Base-by-base conservation (phyloP, 2,797 vertebrate genomes). In the Leucoraja ocellata region DNA sequence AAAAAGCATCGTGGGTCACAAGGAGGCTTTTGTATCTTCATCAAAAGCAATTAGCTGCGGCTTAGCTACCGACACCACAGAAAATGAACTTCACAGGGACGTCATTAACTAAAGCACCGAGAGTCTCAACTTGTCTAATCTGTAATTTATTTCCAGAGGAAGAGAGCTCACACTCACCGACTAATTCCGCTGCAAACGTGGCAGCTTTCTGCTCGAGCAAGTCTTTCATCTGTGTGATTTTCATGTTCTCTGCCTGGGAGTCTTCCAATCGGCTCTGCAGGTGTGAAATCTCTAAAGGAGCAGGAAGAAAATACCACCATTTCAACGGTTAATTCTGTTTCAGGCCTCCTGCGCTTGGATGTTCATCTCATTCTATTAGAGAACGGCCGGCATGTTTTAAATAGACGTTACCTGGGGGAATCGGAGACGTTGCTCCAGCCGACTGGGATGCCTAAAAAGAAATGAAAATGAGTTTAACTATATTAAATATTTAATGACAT, bases 141-240 rank as follows among this genome's bases (percentile, higher is more conserved):
- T n/a, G 46, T 76, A 21, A 13, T 54, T 74, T 25, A 25, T 23
- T 25, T 92, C 54, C 32, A 65, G 77, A 13, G 14, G 11, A 13
- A 71, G 18, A 16, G 63, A 58, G 11, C 14, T 14, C n/a, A 93
- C 88, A 97, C 97, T 97, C 95, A 99, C 99, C 99, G 95, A 98
- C 99, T 95, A 99, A 97, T 97, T 99, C 99, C 86, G 98, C 99
- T 91, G 98, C 97, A 96, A 99, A 97, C 94, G 98, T 98, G 68
- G 98, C 98, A 6, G 99, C 99, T 96, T 99, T 99, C 96, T 99
- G 99, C 95, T 99, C 99, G 97, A 98, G 99, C 95, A 99, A 95
- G 94, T 99, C 99, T 97, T 99, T 99, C 99, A 99, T 99, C 96
- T 99, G 99, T 95, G 99, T 99, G 95, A 99, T 98, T 96, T 99